These are phyloP conservation scores for Hepsetus odoe DNA, from an alignment of 2,113 vertebrate genomes.

Conservation along the genomic window DNA sequence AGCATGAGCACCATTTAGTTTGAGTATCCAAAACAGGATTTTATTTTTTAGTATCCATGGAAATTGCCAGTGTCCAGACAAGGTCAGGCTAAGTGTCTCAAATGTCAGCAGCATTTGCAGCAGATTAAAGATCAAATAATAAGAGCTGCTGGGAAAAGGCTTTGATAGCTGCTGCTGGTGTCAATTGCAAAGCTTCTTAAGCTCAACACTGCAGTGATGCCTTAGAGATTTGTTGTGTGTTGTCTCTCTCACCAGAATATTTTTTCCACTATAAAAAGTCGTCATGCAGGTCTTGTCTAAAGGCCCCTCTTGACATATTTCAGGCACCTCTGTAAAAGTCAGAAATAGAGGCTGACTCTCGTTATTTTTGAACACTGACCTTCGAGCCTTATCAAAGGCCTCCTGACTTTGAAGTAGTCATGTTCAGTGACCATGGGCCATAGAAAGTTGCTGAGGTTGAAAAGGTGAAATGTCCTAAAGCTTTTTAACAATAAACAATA, in stretches of 20 bases:
- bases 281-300: conserved; percentile 11
- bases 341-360: conserved; percentile 2
- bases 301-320: conserved; percentile 17
- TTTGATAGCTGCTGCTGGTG: not conserved
- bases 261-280: conserved; percentile 15
- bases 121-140: conserved; percentile 26
- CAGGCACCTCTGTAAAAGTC: conserved; percentile 1
- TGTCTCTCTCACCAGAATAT: conserved; percentile 4
- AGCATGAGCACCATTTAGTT: not conserved
- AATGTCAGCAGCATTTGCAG: not conserved
- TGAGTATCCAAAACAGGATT: not conserved
- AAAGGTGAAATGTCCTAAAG: conserved; percentile 17
- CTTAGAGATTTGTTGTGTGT: not conserved
- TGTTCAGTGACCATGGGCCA: conserved; percentile 24
- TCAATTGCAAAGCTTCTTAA: conserved; percentile 7
- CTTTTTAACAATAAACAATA: not conserved
- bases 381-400: conserved; percentile 47
- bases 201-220: not conserved
- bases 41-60: not conserved
- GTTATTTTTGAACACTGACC: conserved; percentile 47
- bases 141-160: not conserved
- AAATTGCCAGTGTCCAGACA: not conserved
- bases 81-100: not conserved
- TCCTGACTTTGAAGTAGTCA: conserved; percentile 41
- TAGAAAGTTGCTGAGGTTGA: conserved; percentile 5